Conservation (phyloP, 2,113 vertebrate genomes). For the Bujurquina vittata region DNA sequence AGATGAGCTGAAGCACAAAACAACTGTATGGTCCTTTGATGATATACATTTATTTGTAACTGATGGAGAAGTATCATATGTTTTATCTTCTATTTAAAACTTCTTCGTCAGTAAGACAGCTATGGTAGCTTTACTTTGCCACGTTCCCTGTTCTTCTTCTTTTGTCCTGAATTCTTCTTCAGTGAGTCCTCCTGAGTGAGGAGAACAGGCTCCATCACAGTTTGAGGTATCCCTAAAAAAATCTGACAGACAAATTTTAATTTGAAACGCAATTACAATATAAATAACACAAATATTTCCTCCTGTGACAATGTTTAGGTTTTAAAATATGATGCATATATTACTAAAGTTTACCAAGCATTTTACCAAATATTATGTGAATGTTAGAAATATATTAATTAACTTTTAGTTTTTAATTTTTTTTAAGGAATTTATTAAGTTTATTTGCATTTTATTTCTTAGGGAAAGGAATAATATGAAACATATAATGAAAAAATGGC, state of each 20-base stretch:
- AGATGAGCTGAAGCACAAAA: conserved; percentile 39
- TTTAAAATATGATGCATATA: not conserved
- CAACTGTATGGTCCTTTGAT: conserved; percentile 20
- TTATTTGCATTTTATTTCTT: not conserved
- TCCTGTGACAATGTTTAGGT: not conserved
- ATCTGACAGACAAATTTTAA: conserved; percentile 51
- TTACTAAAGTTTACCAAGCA: not conserved
- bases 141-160: conserved; percentile 77
- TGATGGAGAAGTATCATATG: not conserved
- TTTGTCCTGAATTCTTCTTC: conserved; percentile 74
- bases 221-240: conserved; percentile 58
- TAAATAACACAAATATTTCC: not conserved
- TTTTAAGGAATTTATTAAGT: not conserved
- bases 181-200: conserved; percentile 64
- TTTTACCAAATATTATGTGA: not conserved
- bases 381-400: not conserved
- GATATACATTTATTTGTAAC: conserved; percentile 2
- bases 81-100: conserved; percentile 14
- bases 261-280: not conserved
- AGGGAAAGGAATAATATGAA: not conserved
- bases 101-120: not conserved
- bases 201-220: conserved; percentile 61
- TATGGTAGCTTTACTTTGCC: conserved; percentile 73
- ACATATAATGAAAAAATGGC: not conserved
- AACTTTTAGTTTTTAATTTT: not conserved